These are phyloP conservation scores for Palaemon carinicauda DNA, from an alignment of 1,140 invertebrate genomes.

Conservation along the genomic window DNA sequence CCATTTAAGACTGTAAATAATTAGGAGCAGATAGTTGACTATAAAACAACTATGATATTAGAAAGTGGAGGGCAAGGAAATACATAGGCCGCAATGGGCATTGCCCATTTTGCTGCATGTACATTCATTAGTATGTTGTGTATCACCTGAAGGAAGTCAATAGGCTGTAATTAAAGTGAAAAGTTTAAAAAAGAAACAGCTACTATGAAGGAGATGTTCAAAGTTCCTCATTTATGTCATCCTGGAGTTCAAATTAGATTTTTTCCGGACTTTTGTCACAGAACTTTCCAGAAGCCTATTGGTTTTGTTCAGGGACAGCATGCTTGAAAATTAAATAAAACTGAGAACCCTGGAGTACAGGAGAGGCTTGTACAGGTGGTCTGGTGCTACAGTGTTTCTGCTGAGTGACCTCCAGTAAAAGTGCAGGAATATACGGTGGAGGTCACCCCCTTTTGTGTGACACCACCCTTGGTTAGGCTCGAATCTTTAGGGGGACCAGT, in stretches of 20 bases:
- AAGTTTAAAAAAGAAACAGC: too few relatives aligned
- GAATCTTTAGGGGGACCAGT: too few relatives aligned
- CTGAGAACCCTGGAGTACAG: conserved; percentile 25
- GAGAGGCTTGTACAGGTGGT: conserved; percentile 45
- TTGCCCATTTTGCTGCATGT: background rate
- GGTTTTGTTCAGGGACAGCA: too few relatives aligned
- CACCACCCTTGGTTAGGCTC: background rate
- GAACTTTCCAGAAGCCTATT: too few relatives aligned
- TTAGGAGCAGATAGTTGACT: conserved; percentile 31
- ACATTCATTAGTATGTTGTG: background rate
- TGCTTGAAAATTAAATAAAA: background rate
- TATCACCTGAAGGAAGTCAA: background rate
- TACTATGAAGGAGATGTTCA: background rate
- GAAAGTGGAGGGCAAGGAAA: conserved; percentile 26
- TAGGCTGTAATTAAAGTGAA: too few relatives aligned
- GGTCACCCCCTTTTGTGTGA: background rate
- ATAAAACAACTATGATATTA: conserved; percentile 30
- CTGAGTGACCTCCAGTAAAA: too few relatives aligned
- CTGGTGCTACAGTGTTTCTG: conserved; percentile 36
- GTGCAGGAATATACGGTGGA: background rate
- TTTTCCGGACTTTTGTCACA: too few relatives aligned
- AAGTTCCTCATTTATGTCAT: too few relatives aligned
- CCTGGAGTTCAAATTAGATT: too few relatives aligned
- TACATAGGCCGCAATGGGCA: conserved; percentile 16
- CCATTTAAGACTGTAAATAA: conserved; percentile 37